Conservation (phyloP, 2,797 vertebrate species). For the Thalassophryne amazonica region DNA sequence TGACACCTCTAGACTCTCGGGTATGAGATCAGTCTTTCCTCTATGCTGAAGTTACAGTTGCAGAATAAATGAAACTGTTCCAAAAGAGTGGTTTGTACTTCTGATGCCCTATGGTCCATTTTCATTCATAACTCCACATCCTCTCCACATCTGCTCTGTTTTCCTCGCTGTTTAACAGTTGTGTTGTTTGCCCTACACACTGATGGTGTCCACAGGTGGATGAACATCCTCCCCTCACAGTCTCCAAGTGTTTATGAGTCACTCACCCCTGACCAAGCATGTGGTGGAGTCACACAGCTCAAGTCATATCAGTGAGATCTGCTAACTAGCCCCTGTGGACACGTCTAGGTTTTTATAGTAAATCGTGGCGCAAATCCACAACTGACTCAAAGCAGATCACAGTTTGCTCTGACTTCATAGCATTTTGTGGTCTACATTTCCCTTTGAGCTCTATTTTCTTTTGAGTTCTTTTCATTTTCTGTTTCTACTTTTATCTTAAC, state of each 20-base stretch:
- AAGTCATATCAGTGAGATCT: conserved; percentile 58
- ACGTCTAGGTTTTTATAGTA: conserved; percentile 67
- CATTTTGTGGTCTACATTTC: conserved; percentile 68
- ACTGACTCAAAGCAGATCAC: conserved; percentile 69
- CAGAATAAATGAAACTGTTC: no score
- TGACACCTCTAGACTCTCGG: no score
- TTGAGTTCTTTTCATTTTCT: conserved; percentile 41
- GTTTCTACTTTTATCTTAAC: conserved; percentile 67
- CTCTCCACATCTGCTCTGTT: background rate
- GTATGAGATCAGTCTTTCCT: no score
- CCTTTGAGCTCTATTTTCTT: conserved; percentile 51
- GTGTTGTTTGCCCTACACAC: conserved; percentile 6
- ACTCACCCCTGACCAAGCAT: conserved; percentile 54
- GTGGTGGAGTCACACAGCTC: conserved; percentile 63
- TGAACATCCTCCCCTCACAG: conserved; percentile 9
- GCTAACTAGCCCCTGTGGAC: conserved; percentile 63
- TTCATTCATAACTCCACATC: no score
- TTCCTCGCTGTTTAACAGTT: background rate
- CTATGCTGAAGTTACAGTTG: no score
- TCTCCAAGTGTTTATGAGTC: conserved; percentile 57
- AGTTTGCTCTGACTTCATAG: conserved; percentile 70
- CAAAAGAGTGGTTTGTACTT: no score
- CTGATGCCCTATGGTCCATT: no score
- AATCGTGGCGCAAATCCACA: conserved; percentile 73
- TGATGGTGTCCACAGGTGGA: conserved; percentile 46